These are phyloP conservation scores for Cherax destructor DNA, from an alignment of 1,140 invertebrate species.

Conservation along the genomic window DNA sequence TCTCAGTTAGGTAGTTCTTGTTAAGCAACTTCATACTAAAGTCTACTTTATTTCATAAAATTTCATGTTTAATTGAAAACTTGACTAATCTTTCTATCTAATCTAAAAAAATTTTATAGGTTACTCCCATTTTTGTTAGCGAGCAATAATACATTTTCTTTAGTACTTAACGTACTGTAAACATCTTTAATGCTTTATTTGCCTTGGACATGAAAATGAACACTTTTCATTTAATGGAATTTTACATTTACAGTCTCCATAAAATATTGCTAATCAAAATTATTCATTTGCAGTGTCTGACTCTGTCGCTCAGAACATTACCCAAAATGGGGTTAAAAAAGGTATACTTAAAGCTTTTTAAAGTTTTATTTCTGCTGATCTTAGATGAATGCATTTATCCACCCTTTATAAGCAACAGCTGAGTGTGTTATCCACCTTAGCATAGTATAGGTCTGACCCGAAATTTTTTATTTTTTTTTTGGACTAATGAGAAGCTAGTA, in stretches of 20 bases:
- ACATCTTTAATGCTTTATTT: too few relatives aligned
- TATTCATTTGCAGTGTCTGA: constrained; percentile 66
- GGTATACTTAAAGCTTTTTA: constrained; percentile 36
- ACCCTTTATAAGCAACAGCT: not conserved
- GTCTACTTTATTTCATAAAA: too few relatives aligned
- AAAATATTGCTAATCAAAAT: not conserved
- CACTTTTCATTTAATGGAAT: too few relatives aligned
- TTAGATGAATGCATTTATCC: constrained; percentile 35
- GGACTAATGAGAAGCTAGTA: not conserved
- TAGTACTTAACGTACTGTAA: too few relatives aligned
- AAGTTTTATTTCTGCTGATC: constrained; percentile 25
- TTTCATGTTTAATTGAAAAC: too few relatives aligned
- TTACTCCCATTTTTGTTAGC: too few relatives aligned
- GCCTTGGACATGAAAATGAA: too few relatives aligned
- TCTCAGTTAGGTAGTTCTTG: too few relatives aligned
- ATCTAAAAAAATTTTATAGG: too few relatives aligned
- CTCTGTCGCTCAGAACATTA: constrained; percentile 53
- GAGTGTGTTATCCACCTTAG: not conserved
- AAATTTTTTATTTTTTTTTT: not conserved
- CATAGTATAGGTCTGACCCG: not conserved
- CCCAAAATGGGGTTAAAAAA: constrained; percentile 67
- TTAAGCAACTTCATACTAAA: too few relatives aligned
- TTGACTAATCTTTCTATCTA: too few relatives aligned
- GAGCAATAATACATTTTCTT: too few relatives aligned
- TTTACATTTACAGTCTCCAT: not conserved